Conservation (phyloP, 2,888 invertebrate species). For the Pachycephus smyrnensis region DNA sequence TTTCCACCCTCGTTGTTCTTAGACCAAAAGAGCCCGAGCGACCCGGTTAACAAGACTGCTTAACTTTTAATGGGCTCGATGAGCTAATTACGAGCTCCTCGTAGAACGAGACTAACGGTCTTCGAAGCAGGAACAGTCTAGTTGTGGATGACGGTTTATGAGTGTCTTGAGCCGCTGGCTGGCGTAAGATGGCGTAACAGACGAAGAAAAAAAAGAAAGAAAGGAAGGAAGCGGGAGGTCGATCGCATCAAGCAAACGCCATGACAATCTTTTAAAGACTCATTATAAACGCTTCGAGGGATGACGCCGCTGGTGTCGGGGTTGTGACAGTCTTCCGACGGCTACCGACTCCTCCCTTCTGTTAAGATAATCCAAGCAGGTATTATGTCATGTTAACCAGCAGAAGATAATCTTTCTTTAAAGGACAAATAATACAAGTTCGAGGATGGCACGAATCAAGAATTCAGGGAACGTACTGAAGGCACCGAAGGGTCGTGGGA, state of each 20-base stretch:
- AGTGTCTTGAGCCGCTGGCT: not conserved
- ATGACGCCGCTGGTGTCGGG: not conserved
- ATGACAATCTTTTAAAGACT: constrained; percentile 11
- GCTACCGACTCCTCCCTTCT: not conserved
- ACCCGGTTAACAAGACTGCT: constrained; percentile 46
- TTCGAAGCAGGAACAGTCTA: not conserved
- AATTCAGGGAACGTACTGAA: not conserved
- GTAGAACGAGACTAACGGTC: constrained; percentile 20
- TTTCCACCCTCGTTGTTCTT: constrained; percentile 13
- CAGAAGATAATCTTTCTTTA: not conserved
- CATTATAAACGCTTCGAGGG: not conserved
- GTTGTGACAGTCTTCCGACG: not conserved
- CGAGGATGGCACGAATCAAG: not conserved
- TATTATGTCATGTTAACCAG: not conserved
- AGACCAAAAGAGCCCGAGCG: constrained; percentile 42
- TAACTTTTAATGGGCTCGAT: constrained; percentile 57
- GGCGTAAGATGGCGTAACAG: not conserved
- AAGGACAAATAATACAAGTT: not conserved
- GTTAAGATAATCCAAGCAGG: not conserved
- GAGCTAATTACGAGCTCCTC: constrained; percentile 50
- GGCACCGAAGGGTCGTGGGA: not conserved
- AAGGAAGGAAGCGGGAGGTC: not conserved
- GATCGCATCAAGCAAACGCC: constrained; percentile 9
- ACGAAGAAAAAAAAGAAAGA: constrained; percentile 16
- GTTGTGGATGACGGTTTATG: not conserved